phyloP scores from a whole-genome alignment of 2,888 invertebrate species.

The Lydus trimaculatus region DNA sequence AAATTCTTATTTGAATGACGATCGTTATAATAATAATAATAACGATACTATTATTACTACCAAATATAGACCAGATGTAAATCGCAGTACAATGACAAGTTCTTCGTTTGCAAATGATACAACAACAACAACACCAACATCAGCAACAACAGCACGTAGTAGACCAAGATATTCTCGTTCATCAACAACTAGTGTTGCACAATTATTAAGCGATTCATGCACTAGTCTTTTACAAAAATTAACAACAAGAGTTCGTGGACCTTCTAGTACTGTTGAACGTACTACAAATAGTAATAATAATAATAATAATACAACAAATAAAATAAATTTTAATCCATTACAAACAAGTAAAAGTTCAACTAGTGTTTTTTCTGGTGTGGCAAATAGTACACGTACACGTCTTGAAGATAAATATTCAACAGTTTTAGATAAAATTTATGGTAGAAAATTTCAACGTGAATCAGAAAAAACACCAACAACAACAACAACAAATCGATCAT shows the following conservation, averaged over 20 bases:
- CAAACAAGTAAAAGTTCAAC: conserved; percentile 49
- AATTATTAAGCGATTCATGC: conserved; percentile 86
- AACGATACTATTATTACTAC: background rate
- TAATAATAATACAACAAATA: background rate
- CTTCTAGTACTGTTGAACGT: conserved; percentile 67
- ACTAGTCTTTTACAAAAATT: conserved; percentile 84
- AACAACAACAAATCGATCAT: no score
- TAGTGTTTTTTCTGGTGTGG: conserved; percentile 30
- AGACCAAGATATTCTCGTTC: conserved; percentile 78
- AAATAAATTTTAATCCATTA: conserved; percentile 39
- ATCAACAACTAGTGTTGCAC: conserved; percentile 82
- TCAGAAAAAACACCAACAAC: conserved; percentile 41
- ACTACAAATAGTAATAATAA: conserved; percentile 39
- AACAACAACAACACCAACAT: conserved; percentile 24
- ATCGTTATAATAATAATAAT: background rate
- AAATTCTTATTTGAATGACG: background rate
- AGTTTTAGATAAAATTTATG: conserved; percentile 74
- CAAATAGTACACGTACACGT: conserved; percentile 69
- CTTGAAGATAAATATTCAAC: conserved; percentile 83
- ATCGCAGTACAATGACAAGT: conserved; percentile 11
- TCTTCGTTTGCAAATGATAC: conserved; percentile 25
- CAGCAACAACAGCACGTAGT: conserved; percentile 61
- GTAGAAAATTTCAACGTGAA: conserved; percentile 62
- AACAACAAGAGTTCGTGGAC: conserved; percentile 76
- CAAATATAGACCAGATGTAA: conserved; percentile 6